A percentile compares a stretch with the other conserved stretches of the same genome.
Evolutionary conservation across 2,113 vertebrate species (phyloP).

Genomic region (Epinephelus moara): DNA sequence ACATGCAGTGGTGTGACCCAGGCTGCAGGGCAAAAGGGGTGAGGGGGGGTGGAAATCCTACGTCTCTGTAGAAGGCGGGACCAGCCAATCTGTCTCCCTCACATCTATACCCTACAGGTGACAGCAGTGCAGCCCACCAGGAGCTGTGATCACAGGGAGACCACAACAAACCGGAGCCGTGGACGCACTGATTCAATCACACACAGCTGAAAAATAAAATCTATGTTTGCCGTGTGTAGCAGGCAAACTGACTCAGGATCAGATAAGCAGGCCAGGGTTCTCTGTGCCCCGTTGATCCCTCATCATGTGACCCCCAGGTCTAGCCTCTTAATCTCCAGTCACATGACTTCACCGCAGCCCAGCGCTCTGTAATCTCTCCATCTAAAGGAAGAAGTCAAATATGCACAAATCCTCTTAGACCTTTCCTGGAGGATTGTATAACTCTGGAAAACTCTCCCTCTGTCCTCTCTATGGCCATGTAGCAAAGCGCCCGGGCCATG

Average conservation of each 20-base stretch:
- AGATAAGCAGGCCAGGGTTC: slow-evolving; percentile 42
- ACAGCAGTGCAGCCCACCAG: background rate
- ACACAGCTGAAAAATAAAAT: slow-evolving; percentile 5
- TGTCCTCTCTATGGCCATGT: slow-evolving; percentile 33
- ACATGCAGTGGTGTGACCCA: slow-evolving; percentile 9
- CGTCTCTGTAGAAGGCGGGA: slow-evolving; percentile 37
- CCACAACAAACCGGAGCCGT: background rate
- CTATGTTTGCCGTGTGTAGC: slow-evolving; percentile 26
- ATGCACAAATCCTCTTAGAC: slow-evolving; percentile 77
- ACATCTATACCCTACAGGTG: slow-evolving; percentile 47
- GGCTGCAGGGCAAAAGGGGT: slow-evolving; percentile 48
- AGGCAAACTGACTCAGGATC: slow-evolving; percentile 31
- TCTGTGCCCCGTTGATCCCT: slow-evolving; percentile 40
- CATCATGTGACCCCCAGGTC: slow-evolving; percentile 72
- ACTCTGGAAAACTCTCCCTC: slow-evolving; percentile 42
- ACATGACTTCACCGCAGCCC: slow-evolving; percentile 75
- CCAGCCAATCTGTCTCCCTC: slow-evolving; percentile 49
- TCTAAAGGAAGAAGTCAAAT: slow-evolving; percentile 76
- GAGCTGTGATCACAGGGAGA: background rate
- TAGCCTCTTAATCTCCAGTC: slow-evolving; percentile 75
- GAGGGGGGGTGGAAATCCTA: slow-evolving; percentile 18
- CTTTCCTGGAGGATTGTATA: slow-evolving; percentile 57
- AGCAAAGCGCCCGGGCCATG: slow-evolving; percentile 17
- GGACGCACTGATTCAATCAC: slow-evolving; percentile 31
- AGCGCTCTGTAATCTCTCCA: slow-evolving; percentile 66